Evolutionary conservation across 64 coral and sea anemone genomes (phyloP).

Genomic region (Porites australiensis): DNA sequence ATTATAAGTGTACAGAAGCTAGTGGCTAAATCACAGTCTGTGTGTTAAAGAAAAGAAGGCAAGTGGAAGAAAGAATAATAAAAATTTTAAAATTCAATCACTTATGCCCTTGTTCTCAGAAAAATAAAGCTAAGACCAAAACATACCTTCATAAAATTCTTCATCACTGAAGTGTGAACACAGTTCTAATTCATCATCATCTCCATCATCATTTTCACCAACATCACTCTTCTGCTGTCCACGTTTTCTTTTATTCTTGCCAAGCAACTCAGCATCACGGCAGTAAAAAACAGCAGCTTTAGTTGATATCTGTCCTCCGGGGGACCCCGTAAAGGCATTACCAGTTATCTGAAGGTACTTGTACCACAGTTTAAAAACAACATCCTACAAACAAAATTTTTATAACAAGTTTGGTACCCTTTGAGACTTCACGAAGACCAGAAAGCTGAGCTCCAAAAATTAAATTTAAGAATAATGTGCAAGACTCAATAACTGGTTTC

Average conservation of each 20-base stretch:
- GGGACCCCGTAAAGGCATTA: constrained; percentile 57
- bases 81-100: too few species aligned
- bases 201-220: constrained; percentile 15
- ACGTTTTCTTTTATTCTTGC: constrained; percentile 26
- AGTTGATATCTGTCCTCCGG: neutral
- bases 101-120: too few species aligned
- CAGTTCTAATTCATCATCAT: constrained; percentile 74
- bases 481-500: too few species aligned
- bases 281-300: constrained; percentile 11
- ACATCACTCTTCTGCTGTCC: neutral
- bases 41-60: too few species aligned
- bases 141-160: constrained; percentile 81
- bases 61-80: too few species aligned
- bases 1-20: too few species aligned
- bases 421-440: too few species aligned
- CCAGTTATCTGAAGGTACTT: constrained; percentile 61
- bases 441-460: too few species aligned
- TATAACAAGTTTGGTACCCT: too few species aligned
- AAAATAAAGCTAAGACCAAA: too few species aligned
- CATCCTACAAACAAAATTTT: constrained; percentile 46
- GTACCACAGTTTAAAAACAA: constrained; percentile 83
- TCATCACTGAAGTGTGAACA: constrained; percentile 78
- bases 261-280: constrained; percentile 57
- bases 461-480: too few species aligned
- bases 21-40: too few species aligned